phyloP scores from a whole-genome alignment of 2,888 invertebrate species.

The Tinea trinotella region DNA sequence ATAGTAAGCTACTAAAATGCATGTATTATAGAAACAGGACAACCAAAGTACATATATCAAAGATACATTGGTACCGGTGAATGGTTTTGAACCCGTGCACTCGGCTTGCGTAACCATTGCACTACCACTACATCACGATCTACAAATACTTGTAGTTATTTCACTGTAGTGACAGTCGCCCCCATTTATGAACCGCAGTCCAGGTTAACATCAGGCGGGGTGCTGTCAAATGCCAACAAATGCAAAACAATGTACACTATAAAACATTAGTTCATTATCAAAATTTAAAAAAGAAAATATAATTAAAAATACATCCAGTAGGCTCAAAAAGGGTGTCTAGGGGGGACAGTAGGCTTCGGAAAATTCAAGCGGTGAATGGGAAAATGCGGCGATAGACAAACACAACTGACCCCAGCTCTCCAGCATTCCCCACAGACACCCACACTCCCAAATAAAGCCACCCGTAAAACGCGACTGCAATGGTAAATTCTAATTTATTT shows the following conservation, averaged over 20 bases:
- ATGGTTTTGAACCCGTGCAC: too few relatives aligned
- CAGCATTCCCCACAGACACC: constrained; percentile 25
- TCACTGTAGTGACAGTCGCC: too few relatives aligned
- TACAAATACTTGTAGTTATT: too few relatives aligned
- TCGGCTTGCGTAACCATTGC: too few relatives aligned
- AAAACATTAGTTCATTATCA: not conserved
- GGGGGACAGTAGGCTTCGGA: constrained; percentile 63
- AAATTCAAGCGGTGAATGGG: constrained; percentile 70
- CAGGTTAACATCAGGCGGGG: too few relatives aligned
- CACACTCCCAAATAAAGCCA: constrained; percentile 66
- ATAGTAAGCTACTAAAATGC: too few relatives aligned
- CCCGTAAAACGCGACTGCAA: constrained; percentile 37
- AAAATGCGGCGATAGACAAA: constrained; percentile 70
- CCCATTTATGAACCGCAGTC: too few relatives aligned
- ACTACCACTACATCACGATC: too few relatives aligned
- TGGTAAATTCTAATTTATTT: constrained; percentile 35
- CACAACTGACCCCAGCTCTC: constrained; percentile 51
- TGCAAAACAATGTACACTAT: not conserved
- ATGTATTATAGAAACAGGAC: too few relatives aligned
- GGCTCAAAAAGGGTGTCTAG: constrained; percentile 37
- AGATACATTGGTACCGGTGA: too few relatives aligned
- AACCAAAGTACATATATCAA: too few relatives aligned
- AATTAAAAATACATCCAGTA: constrained; percentile 52
- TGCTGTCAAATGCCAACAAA: too few relatives aligned
- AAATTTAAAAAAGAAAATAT: constrained; percentile 2